These are phyloP conservation scores for Drosophila bocqueti DNA, from an alignment of 1,140 invertebrate genomes.

Conservation along the genomic window DNA sequence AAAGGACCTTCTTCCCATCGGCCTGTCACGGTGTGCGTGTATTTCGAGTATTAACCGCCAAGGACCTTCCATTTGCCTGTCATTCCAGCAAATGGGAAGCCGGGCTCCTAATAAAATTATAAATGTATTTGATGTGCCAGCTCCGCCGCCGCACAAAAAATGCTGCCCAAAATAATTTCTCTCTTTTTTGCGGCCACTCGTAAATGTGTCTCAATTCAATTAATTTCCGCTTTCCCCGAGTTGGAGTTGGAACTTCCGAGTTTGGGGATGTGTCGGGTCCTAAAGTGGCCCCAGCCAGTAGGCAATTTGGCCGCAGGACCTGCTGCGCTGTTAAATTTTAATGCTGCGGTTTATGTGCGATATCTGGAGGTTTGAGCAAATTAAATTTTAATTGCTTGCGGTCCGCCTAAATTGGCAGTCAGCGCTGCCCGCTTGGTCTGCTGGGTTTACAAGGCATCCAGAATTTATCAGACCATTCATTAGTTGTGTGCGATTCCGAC, in stretches of 20 bases:
- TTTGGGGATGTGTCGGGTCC: conserved; percentile 35
- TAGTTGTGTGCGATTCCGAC: conserved; percentile 35
- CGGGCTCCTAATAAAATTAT: conserved; percentile 66
- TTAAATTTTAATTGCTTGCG: conserved; percentile 76
- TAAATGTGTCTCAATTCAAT: conserved; percentile 74
- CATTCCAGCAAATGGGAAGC: conserved; percentile 23
- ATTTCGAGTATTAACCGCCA: conserved; percentile 61
- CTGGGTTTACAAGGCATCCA: conserved; percentile 31
- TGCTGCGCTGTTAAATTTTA: conserved; percentile 71
- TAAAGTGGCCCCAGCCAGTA: conserved; percentile 54
- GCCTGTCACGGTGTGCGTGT: conserved; percentile 58
- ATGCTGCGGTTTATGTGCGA: conserved; percentile 64
- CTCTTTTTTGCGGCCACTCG: conserved; percentile 34
- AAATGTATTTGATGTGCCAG: conserved; percentile 57
- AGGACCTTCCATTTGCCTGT: conserved; percentile 39
- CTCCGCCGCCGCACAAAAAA: conserved; percentile 18
- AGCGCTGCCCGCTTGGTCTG: conserved; percentile 17
- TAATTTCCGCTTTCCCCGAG: conserved; percentile 47
- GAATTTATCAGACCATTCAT: conserved; percentile 62
- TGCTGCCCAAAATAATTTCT: conserved; percentile 35
- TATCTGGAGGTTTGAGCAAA: conserved; percentile 48
- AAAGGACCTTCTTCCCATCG: neutral
- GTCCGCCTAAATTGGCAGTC: conserved; percentile 57
- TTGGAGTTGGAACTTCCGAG: neutral
- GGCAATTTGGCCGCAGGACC: conserved; percentile 43